phyloP scores from a whole-genome alignment of 2,888 invertebrate species.

The Octonoba sinensis region DNA sequence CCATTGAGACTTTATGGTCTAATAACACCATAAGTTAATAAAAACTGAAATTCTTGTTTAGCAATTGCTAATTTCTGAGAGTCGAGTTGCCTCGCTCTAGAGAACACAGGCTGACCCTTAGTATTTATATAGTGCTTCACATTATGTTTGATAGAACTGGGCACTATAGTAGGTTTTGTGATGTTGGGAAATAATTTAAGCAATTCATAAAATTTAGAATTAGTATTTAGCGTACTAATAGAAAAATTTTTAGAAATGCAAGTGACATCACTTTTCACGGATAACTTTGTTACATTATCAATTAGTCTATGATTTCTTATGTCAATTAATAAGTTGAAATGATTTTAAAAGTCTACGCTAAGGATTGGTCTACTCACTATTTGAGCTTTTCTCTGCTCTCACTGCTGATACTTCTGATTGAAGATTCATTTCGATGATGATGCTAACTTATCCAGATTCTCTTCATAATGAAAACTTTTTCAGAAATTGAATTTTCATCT shows the following conservation, averaged over 20 bases:
- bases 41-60: slow-evolving; percentile 17
- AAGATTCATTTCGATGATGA: neutral
- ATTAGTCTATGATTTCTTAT: slow-evolving; percentile 2
- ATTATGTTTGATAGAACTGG: too few species aligned
- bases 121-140: slow-evolving; percentile 10
- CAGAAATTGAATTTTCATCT: neutral
- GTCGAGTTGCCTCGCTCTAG: neutral
- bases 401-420: neutral
- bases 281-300: slow-evolving; percentile 22
- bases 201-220: neutral
- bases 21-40: neutral
- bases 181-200: neutral
- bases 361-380: slow-evolving; percentile 4
- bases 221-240: neutral
- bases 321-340: slow-evolving; percentile 30
- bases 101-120: neutral
- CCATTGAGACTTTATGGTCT: slow-evolving; percentile 25
- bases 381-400: too few species aligned
- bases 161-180: neutral
- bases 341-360: neutral
- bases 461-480: neutral
- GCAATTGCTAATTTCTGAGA: slow-evolving; percentile 2
- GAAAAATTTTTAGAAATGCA: neutral
- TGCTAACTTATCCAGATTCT: neutral
- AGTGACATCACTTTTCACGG: slow-evolving; percentile 13